Base-by-base conservation (phyloP, 2,888 invertebrate species). In the Apotomis turbidana region DNA sequence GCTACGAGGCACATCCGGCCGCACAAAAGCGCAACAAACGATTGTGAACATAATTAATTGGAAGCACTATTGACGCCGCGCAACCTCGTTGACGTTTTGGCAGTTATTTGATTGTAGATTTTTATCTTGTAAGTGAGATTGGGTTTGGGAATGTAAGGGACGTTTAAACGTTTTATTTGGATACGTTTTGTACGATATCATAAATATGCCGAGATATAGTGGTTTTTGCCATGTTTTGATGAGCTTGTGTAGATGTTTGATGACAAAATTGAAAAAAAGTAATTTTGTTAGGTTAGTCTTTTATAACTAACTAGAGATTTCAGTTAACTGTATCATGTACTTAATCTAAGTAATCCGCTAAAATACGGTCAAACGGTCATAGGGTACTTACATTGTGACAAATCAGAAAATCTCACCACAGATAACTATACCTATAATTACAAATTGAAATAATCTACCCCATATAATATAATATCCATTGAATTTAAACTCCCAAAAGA, bases 1-100 rank as follows among this genome's bases (percentile, higher is more conserved):
- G 59, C 58, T 58, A 52, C 57, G 58, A 64, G 55, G 57, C 68
- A 71, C 72, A 75, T 71, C 70, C 66, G 68, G 73, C 67, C 69
- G 49, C 61, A 67, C 70, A 62, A 68, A 71, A 64, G 70, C 57
- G 51, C 57, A 55, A 62, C 67, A 64, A 63, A 44, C 57, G 44
- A 71, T 71, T 68, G 71, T 68, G 61, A 68, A 68, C 62, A 68
- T 67, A 67, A 71, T 71, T 71, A 71, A 71, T 71, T 62, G 67
- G 58, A 27, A 27, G 36, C 46, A 46, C 55, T 13, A 54, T 49
- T 55, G 38, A 54, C 13, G 57, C 46, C 9, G 9, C 49, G 49
- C 10, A 52, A 52, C 68, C 27, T 60, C 15, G 60, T 46, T 60
- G 38, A 52, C 63, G 44, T 36, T 51, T 44, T 54, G 61, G 38